Evolutionary conservation across 2,113 vertebrate species (phyloP), one percentile per base, ranked within the genome.

Genomic region (Chitala chitala): DNA sequence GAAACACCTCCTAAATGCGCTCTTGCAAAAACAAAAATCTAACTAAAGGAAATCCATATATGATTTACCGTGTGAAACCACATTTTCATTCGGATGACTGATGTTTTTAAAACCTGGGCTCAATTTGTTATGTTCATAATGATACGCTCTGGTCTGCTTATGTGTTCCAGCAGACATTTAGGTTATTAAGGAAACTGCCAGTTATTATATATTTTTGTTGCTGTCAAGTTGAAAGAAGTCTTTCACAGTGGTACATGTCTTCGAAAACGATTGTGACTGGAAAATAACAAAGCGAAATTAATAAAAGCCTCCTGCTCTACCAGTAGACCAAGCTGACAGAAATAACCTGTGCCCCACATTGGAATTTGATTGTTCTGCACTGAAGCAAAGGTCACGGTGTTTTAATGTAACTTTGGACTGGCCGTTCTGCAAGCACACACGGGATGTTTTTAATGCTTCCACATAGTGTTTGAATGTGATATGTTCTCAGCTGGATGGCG

Each of bases 71-170:
- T 55, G n/a, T 55, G 15, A 7, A 68, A 46, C 8, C 26, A 13
- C 15, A 22, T 29, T 20, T 29, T 24, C 5, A 68, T 24, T 42
- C 1, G 64, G 42, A 68, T 15, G 64, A 26, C 5, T 46, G 42
- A 68, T 68, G 64, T 17, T 68, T 9, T 15, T 46, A 24, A 68
- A 68, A 13, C 44, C 64, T 68, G 22, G 64, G 64, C 42, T 46
- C 29, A 46, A 24, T 22, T 29, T 26, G 22, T 26, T 46, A 68
- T 26, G 26, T 68, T 68, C 8, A 2, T 44, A 68, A 46, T 26
- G 46, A 68, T 26, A 42, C 40, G 31, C 5, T 5, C 5, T 6
- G 12, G 12, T 33, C 33, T 63, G 2, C 55, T 46, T 72, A 56
- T 72, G 38, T 22, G 17, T 51, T 53, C 31, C 29, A 40, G 15